Percentiles rank a stretch among this genome's conserved stretches.
Evolutionary conservation across 2,113 vertebrate genomes (phyloP).

Genomic region (Saccopteryx leptura): DNA sequence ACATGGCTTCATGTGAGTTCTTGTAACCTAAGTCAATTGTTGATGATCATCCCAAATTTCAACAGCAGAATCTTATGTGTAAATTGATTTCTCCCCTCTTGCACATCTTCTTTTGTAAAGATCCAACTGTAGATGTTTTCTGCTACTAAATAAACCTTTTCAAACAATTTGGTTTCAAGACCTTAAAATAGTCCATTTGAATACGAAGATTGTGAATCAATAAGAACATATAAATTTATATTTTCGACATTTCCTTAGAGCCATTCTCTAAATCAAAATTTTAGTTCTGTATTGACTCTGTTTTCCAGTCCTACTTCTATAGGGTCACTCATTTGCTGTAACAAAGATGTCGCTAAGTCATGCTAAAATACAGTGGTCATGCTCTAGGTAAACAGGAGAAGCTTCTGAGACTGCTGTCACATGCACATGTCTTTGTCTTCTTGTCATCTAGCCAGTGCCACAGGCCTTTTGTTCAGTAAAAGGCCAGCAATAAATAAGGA

Average conservation of each 20-base stretch:
- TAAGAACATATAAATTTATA: not conserved
- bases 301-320: not conserved
- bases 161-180: conserved; percentile 67
- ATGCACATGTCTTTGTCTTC: no score
- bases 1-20: not conserved
- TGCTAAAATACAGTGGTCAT: not conserved
- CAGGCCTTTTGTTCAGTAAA: not conserved
- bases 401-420: not conserved
- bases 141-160: conserved; percentile 76
- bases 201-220: not conserved
- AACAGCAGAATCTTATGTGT: conserved; percentile 51
- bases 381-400: not conserved
- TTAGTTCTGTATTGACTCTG: not conserved
- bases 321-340: not conserved
- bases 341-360: not conserved
- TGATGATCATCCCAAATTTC: conserved; percentile 51
- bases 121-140: conserved; percentile 61
- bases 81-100: conserved; percentile 47
- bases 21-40: conserved; percentile 1
- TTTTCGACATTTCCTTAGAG: not conserved
- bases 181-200: conserved; percentile 12
- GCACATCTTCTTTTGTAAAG: conserved; percentile 64
- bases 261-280: not conserved
- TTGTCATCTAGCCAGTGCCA: not conserved
- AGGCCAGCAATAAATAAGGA: not conserved